phyloP scores from a whole-genome alignment of 1,140 invertebrate species.

The Bursaphelenchus mucronatus region DNA sequence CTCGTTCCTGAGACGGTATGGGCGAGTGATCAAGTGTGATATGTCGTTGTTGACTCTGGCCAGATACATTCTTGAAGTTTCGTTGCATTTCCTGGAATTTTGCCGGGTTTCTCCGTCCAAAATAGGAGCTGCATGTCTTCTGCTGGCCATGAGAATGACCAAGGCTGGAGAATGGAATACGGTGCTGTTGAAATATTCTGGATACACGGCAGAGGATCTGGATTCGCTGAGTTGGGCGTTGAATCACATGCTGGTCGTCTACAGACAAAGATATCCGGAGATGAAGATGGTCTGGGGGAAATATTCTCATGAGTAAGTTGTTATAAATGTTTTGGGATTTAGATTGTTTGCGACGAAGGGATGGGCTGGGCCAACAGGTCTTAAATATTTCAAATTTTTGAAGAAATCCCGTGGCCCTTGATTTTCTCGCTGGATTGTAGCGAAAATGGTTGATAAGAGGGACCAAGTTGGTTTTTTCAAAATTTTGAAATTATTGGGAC shows the following conservation, averaged over 20 bases:
- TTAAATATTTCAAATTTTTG: no score
- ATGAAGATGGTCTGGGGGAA: constrained; percentile 82
- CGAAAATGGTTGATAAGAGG: no score
- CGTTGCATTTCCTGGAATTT: constrained; percentile 83
- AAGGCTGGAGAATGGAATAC: constrained; percentile 68
- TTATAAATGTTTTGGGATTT: no score
- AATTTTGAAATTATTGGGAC: no score
- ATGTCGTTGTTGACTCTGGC: constrained; percentile 87
- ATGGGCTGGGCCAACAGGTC: no score
- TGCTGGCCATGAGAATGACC: constrained; percentile 78
- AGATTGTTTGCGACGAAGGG: no score
- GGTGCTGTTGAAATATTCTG: constrained; percentile 79
- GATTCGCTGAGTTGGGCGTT: constrained; percentile 70
- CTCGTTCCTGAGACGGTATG: constrained; percentile 86
- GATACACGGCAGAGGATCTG: constrained; percentile 74
- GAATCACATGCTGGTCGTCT: constrained; percentile 70
- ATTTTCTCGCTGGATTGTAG: no score
- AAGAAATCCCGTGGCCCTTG: no score
- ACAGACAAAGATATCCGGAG: constrained; percentile 71
- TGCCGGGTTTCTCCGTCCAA: constrained; percentile 76
- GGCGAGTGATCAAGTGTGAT: constrained; percentile 72
- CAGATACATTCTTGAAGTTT: constrained; percentile 84
- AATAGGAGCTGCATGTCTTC: constrained; percentile 78
- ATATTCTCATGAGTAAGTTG: constrained; percentile 75
- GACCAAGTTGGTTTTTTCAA: no score